Percentiles rank a stretch among this genome's conserved stretches.
Conservation (phyloP, 2,888 invertebrate species). For the Latrodectus hesperus region DNA sequence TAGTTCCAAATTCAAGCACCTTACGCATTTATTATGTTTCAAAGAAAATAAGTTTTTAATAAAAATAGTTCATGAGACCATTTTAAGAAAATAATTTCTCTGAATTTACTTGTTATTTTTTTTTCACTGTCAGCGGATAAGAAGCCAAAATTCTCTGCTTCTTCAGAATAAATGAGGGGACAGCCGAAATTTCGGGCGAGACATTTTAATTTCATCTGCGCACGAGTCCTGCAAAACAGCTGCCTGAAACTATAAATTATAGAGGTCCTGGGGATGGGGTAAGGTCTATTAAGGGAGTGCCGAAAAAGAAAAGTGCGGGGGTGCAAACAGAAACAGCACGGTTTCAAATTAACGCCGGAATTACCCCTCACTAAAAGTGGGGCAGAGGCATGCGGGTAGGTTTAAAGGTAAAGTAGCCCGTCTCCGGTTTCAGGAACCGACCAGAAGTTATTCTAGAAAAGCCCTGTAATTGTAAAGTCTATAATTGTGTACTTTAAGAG, state of each 20-base stretch:
- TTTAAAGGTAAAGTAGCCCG: neutral
- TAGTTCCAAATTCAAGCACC: too few relatives aligned
- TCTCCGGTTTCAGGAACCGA: neutral
- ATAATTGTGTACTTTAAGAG: too few relatives aligned
- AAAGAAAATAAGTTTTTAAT: too few relatives aligned
- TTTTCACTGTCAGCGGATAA: too few relatives aligned
- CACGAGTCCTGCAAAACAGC: conserved; percentile 28
- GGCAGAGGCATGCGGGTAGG: conserved; percentile 7
- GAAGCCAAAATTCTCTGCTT: neutral
- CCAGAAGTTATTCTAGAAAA: too few relatives aligned
- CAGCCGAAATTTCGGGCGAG: neutral
- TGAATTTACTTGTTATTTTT: neutral
- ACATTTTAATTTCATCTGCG: neutral
- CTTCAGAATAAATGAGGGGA: neutral
- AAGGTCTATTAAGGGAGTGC: conserved; percentile 22
- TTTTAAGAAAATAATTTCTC: neutral
- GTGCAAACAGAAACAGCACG: neutral
- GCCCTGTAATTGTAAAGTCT: too few relatives aligned
- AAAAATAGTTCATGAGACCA: neutral
- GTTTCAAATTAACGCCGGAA: conserved; percentile 40
- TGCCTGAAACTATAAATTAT: conserved; percentile 55
- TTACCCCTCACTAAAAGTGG: conserved; percentile 9
- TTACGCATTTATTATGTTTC: too few relatives aligned
- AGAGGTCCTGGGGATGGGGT: neutral
- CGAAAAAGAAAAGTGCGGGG: conserved; percentile 12